Evolutionary conservation across 1,140 invertebrate species (phyloP).

Genomic region (Dreissena polymorpha): DNA sequence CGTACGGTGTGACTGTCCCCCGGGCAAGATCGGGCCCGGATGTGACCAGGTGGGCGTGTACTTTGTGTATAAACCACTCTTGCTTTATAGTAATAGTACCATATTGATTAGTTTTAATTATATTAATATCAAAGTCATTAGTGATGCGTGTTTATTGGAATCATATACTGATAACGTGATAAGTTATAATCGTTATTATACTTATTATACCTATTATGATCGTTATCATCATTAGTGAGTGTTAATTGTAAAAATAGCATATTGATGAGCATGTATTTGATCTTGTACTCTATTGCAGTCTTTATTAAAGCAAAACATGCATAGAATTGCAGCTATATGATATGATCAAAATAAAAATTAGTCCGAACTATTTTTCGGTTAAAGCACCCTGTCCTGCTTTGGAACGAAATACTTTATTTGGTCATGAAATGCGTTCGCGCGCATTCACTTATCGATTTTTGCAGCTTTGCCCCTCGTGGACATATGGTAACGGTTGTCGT

Average conservation of each 20-base stretch:
- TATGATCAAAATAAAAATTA: background rate
- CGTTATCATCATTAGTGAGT: too few relatives aligned
- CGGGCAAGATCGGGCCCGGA: conserved; percentile 89
- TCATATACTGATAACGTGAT: too few relatives aligned
- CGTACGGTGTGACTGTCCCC: conserved; percentile 87
- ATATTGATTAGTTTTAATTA: background rate
- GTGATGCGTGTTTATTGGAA: too few relatives aligned
- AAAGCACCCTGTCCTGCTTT: too few relatives aligned
- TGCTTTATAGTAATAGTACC: too few relatives aligned
- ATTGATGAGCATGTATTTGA: background rate
- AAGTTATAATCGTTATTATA: too few relatives aligned
- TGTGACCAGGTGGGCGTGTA: conserved; percentile 85
- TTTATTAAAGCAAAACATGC: background rate
- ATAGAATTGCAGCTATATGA: background rate
- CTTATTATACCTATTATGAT: too few relatives aligned
- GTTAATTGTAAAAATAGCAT: background rate
- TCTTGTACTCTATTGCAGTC: background rate
- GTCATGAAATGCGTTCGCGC: too few relatives aligned
- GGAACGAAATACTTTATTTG: too few relatives aligned
- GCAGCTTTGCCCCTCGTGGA: conserved; percentile 59
- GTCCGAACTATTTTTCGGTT: too few relatives aligned
- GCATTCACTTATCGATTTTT: too few relatives aligned
- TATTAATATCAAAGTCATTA: background rate
- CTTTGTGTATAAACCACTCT: background rate
- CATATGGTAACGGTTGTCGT: conserved; percentile 57